Base-by-base conservation (phyloP, 1,140 invertebrate species). In the Formica selysi region DNA sequence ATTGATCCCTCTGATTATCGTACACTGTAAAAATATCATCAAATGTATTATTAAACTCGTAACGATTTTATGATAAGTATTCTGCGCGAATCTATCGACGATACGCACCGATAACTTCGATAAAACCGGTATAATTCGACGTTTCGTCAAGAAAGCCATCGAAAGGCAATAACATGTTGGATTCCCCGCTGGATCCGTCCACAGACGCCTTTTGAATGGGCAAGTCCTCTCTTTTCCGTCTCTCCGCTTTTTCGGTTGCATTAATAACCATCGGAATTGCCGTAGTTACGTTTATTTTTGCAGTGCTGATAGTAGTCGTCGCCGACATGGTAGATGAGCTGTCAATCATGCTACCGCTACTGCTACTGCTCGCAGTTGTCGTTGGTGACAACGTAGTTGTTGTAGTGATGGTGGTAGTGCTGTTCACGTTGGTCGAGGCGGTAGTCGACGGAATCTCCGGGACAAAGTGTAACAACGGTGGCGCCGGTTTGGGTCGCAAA, bases 101-200 rank as follows among this genome's bases (percentile, higher is more conserved):
- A 54, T 38, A 95, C 95, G 93, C 94, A 98, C 97, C 96, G 88
- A 98, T 97, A 62, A 98, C 95, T 95, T 98, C 97, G 32, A 98
- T 95, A 91, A 98, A 98, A 32, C 97, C 96, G 0, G 98, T 98
- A 87, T 98, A 98, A 91, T 98, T 98, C 1, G 97, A 96, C 29
- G 96, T 96, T 16, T 96, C 96, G 91, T 98, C 97, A 41, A 98
- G 95, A 62, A 95, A 95, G 0, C 98, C 98, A 93, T 98, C 98
- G 86, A 95, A 96, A 1, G 95, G 91, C 88, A 94, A 86, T 93
- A 86, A 89, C 10, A 51, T 10, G 22, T 22, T 79, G 8, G 80
- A 7, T 22, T 91, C 89, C 1, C 84, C 76, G 13, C 13, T 51
- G n/a, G 88, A 44, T 64, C 85, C 92, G 4, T 90, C 87, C 10